Evolutionary conservation across 2,797 vertebrate genomes (phyloP).

Genomic region (Neosilurus hyrtlii): DNA sequence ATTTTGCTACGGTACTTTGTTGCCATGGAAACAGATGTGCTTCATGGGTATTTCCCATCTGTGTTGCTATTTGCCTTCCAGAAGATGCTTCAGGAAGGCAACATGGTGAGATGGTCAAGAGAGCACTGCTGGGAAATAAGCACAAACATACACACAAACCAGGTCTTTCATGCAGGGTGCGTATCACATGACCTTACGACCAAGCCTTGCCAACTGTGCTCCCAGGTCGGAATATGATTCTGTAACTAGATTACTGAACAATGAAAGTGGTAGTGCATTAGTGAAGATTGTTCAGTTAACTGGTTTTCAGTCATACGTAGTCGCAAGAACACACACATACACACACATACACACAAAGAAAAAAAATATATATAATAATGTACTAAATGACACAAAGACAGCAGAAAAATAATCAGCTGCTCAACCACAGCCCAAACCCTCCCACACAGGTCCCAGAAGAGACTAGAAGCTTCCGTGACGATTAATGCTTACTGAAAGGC

Average conservation of each 20-base stretch:
- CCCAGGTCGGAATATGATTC: background rate
- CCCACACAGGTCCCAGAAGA: background rate
- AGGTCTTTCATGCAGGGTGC: background rate
- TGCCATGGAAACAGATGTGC: slow-evolving; percentile 60
- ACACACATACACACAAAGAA: too few relatives aligned
- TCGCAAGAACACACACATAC: background rate
- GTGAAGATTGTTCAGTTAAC: background rate
- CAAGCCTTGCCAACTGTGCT: background rate
- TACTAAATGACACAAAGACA: background rate
- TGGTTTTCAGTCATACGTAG: background rate
- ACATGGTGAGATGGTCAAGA: slow-evolving; percentile 45
- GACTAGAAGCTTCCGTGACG: background rate
- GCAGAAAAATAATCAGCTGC: background rate
- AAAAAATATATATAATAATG: too few relatives aligned
- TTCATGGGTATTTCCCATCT: slow-evolving; percentile 67
- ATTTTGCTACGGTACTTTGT: slow-evolving; percentile 55
- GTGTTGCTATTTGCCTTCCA: slow-evolving; percentile 60
- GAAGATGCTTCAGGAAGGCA: slow-evolving; percentile 38
- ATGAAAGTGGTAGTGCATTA: background rate
- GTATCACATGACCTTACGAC: background rate
- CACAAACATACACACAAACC: slow-evolving; percentile 19
- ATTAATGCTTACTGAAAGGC: slow-evolving; percentile 11
- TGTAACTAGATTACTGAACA: background rate
- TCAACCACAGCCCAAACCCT: background rate
- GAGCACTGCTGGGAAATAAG: slow-evolving; percentile 18